Evolutionary conservation across 30 jellyfish, hydroid and myxozoan genomes (phyloP).

Genomic region (Turritopsis rubra): DNA sequence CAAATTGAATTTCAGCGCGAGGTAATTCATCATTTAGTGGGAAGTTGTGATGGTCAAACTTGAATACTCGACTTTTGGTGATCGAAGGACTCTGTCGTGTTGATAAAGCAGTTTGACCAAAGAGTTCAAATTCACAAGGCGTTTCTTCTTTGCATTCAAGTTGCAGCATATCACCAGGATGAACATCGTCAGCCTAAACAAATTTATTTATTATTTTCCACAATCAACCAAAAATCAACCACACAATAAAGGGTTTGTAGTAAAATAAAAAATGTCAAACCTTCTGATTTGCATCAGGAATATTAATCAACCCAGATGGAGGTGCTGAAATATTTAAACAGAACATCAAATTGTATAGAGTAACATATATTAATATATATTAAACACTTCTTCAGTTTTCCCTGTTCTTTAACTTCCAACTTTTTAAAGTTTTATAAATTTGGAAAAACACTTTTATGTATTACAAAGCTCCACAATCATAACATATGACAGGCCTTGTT

Average conservation of each 20-base stretch:
- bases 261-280: not conserved
- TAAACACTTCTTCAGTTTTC: no score
- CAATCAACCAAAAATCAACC: no score
- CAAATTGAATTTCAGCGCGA: constrained; percentile 22
- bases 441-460: no score
- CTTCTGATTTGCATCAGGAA: not conserved
- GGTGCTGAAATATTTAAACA: not conserved
- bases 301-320: not conserved
- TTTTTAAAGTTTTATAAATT: no score
- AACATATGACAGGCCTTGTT: no score
- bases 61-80: constrained; percentile 1
- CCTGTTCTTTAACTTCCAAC: no score
- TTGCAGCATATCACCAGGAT: constrained; percentile 1
- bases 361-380: no score
- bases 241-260: no score
- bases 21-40: not conserved
- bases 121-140: constrained; percentile 3
- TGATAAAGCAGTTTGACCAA: no score
- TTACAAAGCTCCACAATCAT: no score
- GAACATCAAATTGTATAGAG: no score
- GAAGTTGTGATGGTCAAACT: not conserved
- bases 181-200: not conserved
- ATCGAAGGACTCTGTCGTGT: not conserved
- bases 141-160: constrained; percentile 36
- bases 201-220: constrained; percentile 38